Conservation (phyloP, 2,797 vertebrate species). For the Atherinosoma microstoma region DNA sequence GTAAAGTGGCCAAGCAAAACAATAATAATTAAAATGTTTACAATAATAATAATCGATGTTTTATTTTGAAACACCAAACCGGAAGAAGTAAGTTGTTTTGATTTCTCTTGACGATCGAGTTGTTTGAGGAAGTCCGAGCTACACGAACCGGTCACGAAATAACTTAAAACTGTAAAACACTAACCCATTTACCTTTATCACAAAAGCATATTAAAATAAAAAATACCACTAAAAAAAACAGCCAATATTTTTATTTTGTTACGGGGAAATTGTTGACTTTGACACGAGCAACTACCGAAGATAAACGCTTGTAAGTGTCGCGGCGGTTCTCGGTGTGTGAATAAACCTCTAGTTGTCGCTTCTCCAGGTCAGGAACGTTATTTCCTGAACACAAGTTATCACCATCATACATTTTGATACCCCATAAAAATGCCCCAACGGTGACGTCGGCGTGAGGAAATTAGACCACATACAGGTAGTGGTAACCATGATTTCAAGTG, state of each 20-base stretch:
- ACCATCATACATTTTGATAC: neutral
- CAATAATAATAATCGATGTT: neutral
- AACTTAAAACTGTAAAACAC: constrained; percentile 14
- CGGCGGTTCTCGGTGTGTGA: neutral
- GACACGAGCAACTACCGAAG: neutral
- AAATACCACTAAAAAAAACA: neutral
- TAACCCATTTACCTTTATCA: neutral
- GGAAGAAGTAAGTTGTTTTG: rapidly evolving
- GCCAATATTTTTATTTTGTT: neutral
- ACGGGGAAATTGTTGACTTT: neutral
- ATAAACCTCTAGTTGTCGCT: constrained; percentile 24
- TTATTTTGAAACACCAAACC: constrained; percentile 45
- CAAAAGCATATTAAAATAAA: neutral
- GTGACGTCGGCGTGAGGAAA: neutral
- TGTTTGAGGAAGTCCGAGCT: constrained; percentile 62
- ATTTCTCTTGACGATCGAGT: neutral
- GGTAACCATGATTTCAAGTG: constrained; percentile 13
- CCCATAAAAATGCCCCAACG: neutral
- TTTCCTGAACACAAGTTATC: constrained; percentile 13
- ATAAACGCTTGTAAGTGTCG: neutral
- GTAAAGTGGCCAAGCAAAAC: neutral
- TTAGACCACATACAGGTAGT: neutral
- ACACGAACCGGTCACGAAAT: constrained; percentile 29
- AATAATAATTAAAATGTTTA: too few species aligned
- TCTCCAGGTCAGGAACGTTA: constrained; percentile 40